Conservation (phyloP, 1,140 invertebrate genomes). For the Elymnias hypermnestra region DNA sequence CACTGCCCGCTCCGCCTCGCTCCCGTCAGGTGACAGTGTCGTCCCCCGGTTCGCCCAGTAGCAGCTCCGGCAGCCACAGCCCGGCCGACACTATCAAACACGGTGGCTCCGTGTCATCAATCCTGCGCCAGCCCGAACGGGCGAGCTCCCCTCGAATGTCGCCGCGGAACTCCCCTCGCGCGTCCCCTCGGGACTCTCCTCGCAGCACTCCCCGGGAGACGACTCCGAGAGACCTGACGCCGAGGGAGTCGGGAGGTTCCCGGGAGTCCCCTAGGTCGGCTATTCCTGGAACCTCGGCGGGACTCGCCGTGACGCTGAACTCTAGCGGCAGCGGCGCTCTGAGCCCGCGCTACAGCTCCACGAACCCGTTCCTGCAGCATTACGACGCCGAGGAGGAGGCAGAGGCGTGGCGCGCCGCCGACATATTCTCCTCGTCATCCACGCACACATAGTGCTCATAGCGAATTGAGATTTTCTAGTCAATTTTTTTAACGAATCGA, state of each 20-base stretch:
- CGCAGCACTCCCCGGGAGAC: conserved; percentile 39
- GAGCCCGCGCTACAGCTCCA: conserved; percentile 72
- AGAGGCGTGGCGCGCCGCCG: conserved; percentile 64
- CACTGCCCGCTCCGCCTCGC: conserved; percentile 74
- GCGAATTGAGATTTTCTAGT: conserved; percentile 73
- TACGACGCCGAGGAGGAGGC: conserved; percentile 72
- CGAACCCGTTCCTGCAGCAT: conserved; percentile 79
- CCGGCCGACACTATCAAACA: conserved; percentile 82
- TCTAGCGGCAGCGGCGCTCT: conserved; percentile 57
- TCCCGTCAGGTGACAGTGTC: conserved; percentile 82
- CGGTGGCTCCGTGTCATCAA: conserved; percentile 70
- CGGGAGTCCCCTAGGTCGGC: conserved; percentile 53
- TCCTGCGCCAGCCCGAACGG: conserved; percentile 61
- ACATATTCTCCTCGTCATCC: conserved; percentile 64
- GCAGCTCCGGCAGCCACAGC: conserved; percentile 79
- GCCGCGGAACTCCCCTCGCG: conserved; percentile 51
- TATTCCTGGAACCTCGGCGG: conserved; percentile 78
- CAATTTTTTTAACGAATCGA: conserved; percentile 74
- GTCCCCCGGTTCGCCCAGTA: conserved; percentile 85
- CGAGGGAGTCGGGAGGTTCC: conserved; percentile 40
- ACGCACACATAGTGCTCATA: conserved; percentile 69
- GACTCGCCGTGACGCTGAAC: conserved; percentile 77
- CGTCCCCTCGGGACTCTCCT: conserved; percentile 55
- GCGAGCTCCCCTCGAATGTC: conserved; percentile 42
- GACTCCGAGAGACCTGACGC: conserved; percentile 42